A percentile compares a stretch with the other conserved stretches of the same genome.
Conservation (phyloP, 2,113 vertebrate species). For the Orientallactaga bullata region DNA sequence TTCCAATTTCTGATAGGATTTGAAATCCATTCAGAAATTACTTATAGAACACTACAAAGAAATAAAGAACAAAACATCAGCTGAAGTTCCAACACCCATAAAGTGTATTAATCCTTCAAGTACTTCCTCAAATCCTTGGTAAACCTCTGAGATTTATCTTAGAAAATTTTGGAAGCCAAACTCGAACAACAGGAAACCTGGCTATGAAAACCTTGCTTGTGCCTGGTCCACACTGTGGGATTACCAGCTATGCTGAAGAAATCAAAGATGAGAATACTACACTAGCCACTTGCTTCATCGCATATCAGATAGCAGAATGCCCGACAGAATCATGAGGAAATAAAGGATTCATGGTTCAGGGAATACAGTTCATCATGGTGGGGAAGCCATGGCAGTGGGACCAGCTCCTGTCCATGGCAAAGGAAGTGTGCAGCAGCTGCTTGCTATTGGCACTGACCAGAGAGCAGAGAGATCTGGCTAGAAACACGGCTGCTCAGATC, state of each 20-base stretch:
- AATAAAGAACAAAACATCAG: background rate
- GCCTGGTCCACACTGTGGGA: background rate
- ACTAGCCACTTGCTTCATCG: background rate
- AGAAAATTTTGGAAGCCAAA: slow-evolving; percentile 10
- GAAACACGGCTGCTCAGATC: background rate
- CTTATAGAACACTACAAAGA: background rate
- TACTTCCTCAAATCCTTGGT: background rate
- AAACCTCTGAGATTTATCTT: background rate
- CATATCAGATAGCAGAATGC: background rate
- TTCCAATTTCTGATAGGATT: background rate
- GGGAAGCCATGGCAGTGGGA: background rate
- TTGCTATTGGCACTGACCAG: background rate
- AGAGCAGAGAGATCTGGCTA: background rate
- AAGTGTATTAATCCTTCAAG: background rate
- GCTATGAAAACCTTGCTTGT: background rate
- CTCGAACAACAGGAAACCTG: background rate
- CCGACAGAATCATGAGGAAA: background rate
- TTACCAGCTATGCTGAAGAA: background rate
- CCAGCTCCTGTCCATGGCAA: background rate
- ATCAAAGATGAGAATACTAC: background rate
- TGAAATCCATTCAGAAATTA: background rate
- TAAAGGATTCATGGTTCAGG: background rate
- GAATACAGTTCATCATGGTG: background rate
- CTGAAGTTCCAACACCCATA: background rate
- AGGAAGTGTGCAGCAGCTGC: too few relatives aligned